Base-by-base conservation (phyloP, 2,888 invertebrate genomes). In the Coenonympha glycerion region DNA sequence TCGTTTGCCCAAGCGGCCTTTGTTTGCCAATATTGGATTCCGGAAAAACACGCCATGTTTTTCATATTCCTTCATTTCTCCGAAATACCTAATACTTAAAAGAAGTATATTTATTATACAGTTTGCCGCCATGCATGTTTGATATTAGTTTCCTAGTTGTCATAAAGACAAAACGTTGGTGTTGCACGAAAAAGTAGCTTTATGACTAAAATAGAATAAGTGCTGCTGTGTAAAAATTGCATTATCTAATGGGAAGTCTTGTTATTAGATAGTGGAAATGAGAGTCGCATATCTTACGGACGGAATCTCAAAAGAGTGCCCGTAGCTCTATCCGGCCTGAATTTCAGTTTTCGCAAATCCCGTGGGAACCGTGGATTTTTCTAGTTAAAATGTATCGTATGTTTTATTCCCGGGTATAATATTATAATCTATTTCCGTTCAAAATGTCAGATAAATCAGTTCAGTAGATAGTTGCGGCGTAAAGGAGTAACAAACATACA, bases 31-130 rank as follows among this genome's bases (percentile, higher is more conserved):
- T 55, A 53, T 55, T 50, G 53, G 53, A 49, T 55, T 55, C 47
- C 55, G 49, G 56, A 61, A 62, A 61, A 55, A 53, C 56, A 56
- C 52, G 53, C 37, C 45, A 28, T 47, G 49, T 52, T 57, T 56
- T 52, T 39, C 44, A 39, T 19, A 44, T 28, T 41, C 48, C 39
- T 46, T 42, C 40, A 18, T 37, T 30, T 30, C 30, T 19, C 31
- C 21, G 42, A 21, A 26, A 24, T 24, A 15, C 31, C 21, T 30
- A 21, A 15, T 24, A 24, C 15, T 24, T 21, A 40, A 40, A 40
- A 26, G 15, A 15, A 24, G 15, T 44, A 44, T 44, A 18, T 13
- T 18, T 26, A 28, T 28, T n/a, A n/a, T n/a, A n/a, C n/a, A 22
- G 24, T 39, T 16, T 26, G 16, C 5, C n/a, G 16, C 16, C 15